phyloP scores from a whole-genome alignment of 1,140 invertebrate species.

The Drosophila mauritiana region DNA sequence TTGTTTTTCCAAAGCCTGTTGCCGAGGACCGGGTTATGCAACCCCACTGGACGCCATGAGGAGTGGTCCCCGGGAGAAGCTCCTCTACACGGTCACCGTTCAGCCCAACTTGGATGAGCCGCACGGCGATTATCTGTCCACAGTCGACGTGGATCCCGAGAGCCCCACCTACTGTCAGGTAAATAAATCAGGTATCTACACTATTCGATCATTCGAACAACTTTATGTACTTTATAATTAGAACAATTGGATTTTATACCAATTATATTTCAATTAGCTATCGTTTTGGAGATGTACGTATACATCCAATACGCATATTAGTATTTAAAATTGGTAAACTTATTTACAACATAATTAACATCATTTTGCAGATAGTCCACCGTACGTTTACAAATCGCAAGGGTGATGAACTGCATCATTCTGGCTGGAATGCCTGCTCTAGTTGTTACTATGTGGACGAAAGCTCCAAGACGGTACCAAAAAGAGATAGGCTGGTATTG shows the following conservation, averaged over 20 bases:
- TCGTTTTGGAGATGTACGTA: too few relatives aligned
- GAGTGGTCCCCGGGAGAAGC: constrained; percentile 91
- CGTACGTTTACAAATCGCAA: constrained; percentile 91
- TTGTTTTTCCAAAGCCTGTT: constrained; percentile 60
- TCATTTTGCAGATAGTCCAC: constrained; percentile 91
- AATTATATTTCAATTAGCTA: too few relatives aligned
- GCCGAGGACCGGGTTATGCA: constrained; percentile 90
- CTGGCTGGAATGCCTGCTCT: constrained; percentile 98
- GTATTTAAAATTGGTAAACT: too few relatives aligned
- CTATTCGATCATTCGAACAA: background rate
- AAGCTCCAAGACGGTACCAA: constrained; percentile 86
- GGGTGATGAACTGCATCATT: constrained; percentile 97
- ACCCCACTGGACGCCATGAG: constrained; percentile 92
- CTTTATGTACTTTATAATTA: background rate
- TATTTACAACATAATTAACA: background rate
- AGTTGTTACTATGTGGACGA: constrained; percentile 89
- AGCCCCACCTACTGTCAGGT: constrained; percentile 95
- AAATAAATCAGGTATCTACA: constrained; percentile 31
- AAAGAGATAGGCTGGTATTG: constrained; percentile 92
- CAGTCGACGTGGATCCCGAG: constrained; percentile 95
- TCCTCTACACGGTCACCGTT: constrained; percentile 95
- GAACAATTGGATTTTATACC: background rate
- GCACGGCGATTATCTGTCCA: constrained; percentile 94
- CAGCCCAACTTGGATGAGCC: constrained; percentile 87
- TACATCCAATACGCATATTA: too few relatives aligned